Evolutionary conservation across 2,797 vertebrate species (phyloP).

Genomic region (Sebastes steindachneri): DNA sequence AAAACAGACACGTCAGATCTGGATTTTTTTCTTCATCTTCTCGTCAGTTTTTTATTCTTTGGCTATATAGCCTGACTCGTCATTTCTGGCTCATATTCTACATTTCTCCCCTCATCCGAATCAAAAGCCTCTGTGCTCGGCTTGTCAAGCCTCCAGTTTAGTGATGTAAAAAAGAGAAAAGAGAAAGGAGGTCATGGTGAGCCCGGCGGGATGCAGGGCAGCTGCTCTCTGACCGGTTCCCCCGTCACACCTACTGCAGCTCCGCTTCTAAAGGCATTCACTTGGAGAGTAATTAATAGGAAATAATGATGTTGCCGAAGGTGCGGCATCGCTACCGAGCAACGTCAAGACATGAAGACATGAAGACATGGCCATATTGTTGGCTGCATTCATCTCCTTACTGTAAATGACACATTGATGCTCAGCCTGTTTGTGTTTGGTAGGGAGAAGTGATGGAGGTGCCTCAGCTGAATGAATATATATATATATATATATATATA

Average conservation of each 20-base stretch:
- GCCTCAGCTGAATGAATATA: not conserved
- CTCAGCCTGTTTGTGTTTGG: not conserved
- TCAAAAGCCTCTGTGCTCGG: constrained; percentile 71
- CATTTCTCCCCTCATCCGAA: constrained; percentile 79
- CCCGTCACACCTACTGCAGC: constrained; percentile 78
- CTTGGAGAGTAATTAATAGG: constrained; percentile 77
- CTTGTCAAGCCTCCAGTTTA: constrained; percentile 81
- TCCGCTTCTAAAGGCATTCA: constrained; percentile 67
- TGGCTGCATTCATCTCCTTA: constrained; percentile 60
- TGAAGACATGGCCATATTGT: constrained; percentile 35
- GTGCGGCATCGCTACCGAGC: constrained; percentile 65
- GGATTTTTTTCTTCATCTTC: not conserved
- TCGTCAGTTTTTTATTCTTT: constrained; percentile 40
- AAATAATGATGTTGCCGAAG: constrained; percentile 80
- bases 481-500: too few relatives aligned
- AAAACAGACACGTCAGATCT: constrained; percentile 24
- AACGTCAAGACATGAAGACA: constrained; percentile 38
- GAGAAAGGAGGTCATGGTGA: constrained; percentile 80
- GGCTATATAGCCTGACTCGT: constrained; percentile 64
- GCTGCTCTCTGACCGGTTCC: constrained; percentile 83
- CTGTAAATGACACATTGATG: constrained; percentile 66
- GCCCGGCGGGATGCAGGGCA: constrained; percentile 81
- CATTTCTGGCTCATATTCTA: constrained; percentile 81
- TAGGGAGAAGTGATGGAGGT: not conserved
- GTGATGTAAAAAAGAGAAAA: constrained; percentile 70